These are phyloP conservation scores for Cyclargus thomasi DNA, from an alignment of 1,140 invertebrate species.

Conservation along the genomic window DNA sequence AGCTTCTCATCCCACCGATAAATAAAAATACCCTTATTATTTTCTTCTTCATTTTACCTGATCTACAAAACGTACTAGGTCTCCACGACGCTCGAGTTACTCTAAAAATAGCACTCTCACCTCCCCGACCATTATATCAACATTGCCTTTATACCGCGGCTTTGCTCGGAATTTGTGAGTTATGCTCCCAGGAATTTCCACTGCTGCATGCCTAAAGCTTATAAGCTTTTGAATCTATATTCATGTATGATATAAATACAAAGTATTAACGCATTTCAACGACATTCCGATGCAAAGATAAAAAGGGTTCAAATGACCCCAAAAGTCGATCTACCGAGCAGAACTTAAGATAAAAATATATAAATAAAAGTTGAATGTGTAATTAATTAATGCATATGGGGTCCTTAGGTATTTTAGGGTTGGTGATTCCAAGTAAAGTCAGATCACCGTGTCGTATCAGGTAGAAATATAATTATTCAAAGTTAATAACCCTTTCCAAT, in stretches of 20 bases:
- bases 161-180: neutral
- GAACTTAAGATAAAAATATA: neutral
- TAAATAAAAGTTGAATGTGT: neutral
- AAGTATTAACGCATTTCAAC: neutral
- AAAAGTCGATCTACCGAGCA: neutral
- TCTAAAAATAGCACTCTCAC: too few species aligned
- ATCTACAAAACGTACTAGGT: too few species aligned
- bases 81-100: too few species aligned
- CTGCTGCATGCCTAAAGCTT: neutral
- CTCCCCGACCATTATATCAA: too few species aligned
- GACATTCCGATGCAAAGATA: neutral
- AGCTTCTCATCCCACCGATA: too few species aligned
- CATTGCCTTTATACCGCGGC: neutral
- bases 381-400: neutral
- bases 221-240: neutral
- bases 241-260: too few species aligned
- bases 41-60: too few species aligned
- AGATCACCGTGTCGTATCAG: neutral
- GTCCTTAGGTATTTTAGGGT: neutral
- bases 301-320: neutral
- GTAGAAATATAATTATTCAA: too few species aligned
- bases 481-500: too few species aligned
- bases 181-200: neutral
- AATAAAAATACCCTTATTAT: too few species aligned
- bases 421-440: neutral